Evolutionary conservation across 2,888 invertebrate species (phyloP), one percentile per base, ranked within the genome.

Genomic region (Eustalomyia histrio): DNA sequence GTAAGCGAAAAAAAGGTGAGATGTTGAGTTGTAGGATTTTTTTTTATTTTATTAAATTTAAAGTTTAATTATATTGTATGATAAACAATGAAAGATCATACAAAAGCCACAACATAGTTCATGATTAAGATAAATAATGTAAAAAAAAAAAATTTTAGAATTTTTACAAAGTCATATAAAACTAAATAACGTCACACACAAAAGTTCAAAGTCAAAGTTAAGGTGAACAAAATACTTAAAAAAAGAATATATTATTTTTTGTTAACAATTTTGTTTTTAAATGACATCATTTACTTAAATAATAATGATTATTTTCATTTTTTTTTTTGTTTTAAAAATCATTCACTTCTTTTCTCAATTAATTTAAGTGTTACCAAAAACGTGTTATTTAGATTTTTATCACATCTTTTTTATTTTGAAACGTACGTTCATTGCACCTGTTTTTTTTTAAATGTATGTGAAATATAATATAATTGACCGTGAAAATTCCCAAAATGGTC

Each of bases 401-500:
- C 12, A 39, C 39, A 2, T 39, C 14, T 5, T 47, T 47, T 29
- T 29, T 29, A 3, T 24, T 24, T 43, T 43, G 14, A 4, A 7
- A 47, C 16, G 16, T 24, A 2, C 55, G 24, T 57, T 57, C 57
- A 57, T 24, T 57, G 57, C 57, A 57, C 57, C 57, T 57, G 57
- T 57, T 57, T 16, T n/a, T n/a, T 14, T n/a, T 47, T 58, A 16
- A 29, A 10, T 33, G 21, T 58, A 3, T 21, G 16, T 47, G 35
- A 18, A 29, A 29, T 29, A 29, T 29, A 29, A 29, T 29, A 29
- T 29, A 29, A 7, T 69, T 83, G 83, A 72, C 83, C 83, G 53
- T 83, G 83, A 83, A 80, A 75, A 63, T 53, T 12, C 18, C 78
- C 35, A 68, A 80, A 78, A 78, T 78, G 74, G 80, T 76, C 64